Evolutionary conservation across 2,113 vertebrate species (phyloP), one percentile per base, ranked within the genome.

Genomic region (Apteryx mantelli): DNA sequence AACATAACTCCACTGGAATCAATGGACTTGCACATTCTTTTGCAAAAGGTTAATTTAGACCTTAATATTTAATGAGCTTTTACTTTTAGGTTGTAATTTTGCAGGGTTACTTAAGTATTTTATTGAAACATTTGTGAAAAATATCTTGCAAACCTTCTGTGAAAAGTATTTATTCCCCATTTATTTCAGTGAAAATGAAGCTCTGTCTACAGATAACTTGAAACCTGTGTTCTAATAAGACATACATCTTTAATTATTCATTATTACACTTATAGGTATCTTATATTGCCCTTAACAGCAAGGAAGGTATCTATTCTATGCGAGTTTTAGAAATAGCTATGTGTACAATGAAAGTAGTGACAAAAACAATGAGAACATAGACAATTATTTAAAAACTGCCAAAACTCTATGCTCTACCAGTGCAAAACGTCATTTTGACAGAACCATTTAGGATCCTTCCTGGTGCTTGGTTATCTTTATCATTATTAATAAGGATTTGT

Each of bases 171-270:
- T 91, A 71, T 89, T 92, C 86, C 79, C 50, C 17, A 14, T 53
- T 80, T 2, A 1, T 83, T 82, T 82, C 0, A 0, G 55, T 65
- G 53, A 76, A 88, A 95, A 73, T 1, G 7, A 63, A 93, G 56
- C 68, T 78, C 80, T 22, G 2, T 71, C 86, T 73, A 78, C 91
- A 91, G 89, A 94, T 55, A 95, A 84, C 36, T 1, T 73, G 88
- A 86, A 97, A 89, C 74, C 71, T 20, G 32, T 90, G 81, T 86
- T 89, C 93, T 89, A 96, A 97, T 91, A 91, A 85, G 85, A 88
- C 82, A 86, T 53, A 77, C 40, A 30, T 73, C 71, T 96, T 96
- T 64, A 91, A 96, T 96, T 93, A 95, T 97, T 95, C 93, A 95
- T 95, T n/a, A 60, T 96, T 94, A 97, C 94, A 88, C 93, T 95